Evolutionary conservation across 2,888 invertebrate species (phyloP), one percentile per base, ranked within the genome.

Genomic region (Dexiosoma caninum): DNA sequence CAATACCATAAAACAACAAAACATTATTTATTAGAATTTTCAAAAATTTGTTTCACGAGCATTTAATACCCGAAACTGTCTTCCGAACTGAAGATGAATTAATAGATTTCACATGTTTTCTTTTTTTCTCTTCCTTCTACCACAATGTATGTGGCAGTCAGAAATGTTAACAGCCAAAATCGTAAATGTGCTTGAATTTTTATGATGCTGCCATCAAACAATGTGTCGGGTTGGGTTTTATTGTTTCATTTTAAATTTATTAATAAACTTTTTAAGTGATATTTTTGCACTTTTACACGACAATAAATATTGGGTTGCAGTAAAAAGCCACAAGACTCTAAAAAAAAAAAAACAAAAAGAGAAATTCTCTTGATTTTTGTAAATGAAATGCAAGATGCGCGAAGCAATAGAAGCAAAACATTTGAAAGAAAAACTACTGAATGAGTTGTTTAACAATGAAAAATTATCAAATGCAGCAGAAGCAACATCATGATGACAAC

Each of bases 351-450:
- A 44, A 40, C 30, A 70, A 44, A 66, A 57, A 49, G 55, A 12
- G 16, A 74, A 35, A 57, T 53, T 70, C 74, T 77, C 74, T 74
- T 77, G 69, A 77, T 42, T 69, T 69, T 81, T 74, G 37, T 59
- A 69, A 81, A 72, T 77, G 72, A 69, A 37, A 44, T 69, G 64
- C 70, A 23, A 49, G n/a, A 69, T 46, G 27, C 14, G 30, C 27
- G 60, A 75, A 27, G 40, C n/a, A 32, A 14, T 35, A 55, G 1
- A 42, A 21, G 30, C 14, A 35, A 49, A 37, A 6, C 27, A 5
- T 6, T 27, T 16, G 46, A 49, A 51, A 62, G 37, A 37, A 49
- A 51, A 42, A 57, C 42, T 49, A 60, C 32, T 78, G 67, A 81
- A 77, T 77, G 77, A 72, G 57, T 64, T 72, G 55, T 72, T 64